A percentile compares a stretch with the other conserved stretches of the same genome.
Conservation (phyloP, 2,113 vertebrate species). For the Hypanus sabinus region DNA sequence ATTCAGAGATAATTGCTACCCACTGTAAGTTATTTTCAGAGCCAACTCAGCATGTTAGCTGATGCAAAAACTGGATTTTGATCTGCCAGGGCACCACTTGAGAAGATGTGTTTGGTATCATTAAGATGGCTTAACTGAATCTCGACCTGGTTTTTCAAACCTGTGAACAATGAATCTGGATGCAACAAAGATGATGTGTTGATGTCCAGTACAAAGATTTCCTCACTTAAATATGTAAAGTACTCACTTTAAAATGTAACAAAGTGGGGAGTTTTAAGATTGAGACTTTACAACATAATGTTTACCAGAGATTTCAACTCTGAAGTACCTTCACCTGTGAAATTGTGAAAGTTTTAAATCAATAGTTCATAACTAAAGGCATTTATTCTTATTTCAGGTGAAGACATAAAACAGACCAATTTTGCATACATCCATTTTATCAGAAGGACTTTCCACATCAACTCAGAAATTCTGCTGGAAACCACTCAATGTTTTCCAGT, state of each 20-base stretch:
- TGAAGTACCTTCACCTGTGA: neutral
- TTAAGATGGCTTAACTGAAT: neutral
- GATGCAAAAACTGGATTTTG: neutral
- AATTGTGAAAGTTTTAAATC: neutral
- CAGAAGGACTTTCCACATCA: neutral
- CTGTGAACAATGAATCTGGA: neutral
- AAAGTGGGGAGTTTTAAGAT: neutral
- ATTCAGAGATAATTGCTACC: neutral
- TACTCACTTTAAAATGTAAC: neutral
- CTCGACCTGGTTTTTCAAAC: neutral
- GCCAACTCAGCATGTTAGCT: neutral
- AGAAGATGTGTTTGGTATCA: neutral
- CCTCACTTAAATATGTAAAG: neutral
- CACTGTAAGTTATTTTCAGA: neutral
- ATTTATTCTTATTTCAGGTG: neutral
- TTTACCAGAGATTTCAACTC: neutral
- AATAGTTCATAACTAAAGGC: neutral
- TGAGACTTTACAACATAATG: neutral
- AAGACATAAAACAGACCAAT: neutral
- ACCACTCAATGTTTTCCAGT: neutral
- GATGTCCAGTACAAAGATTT: neutral
- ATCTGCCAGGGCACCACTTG: neutral
- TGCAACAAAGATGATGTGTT: neutral
- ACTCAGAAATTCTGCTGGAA: neutral
- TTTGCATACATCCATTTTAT: neutral